Evolutionary conservation across 1,140 invertebrate genomes (phyloP), one percentile per base, ranked within the genome.

Genomic region (Pissodes strobi): DNA sequence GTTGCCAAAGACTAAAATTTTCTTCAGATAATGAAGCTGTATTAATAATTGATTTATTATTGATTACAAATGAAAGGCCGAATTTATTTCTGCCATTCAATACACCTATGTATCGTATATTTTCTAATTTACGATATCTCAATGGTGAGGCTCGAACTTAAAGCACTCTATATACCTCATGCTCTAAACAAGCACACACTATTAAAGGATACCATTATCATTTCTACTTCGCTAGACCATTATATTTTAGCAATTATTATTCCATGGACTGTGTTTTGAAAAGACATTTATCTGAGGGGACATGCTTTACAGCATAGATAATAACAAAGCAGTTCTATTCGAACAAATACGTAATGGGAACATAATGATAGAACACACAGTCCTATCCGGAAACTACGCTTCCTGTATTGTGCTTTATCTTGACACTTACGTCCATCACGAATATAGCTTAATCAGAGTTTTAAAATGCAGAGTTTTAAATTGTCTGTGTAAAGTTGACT

Each of bases 391-490:
- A 61, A 51, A 61, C 43, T 27, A 51, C 58, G 51, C 51, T 51
- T 61, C 58, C 58, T 49, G 58, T 27, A 61, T 41, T 23, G 9
- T 49, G 48, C 23, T 59, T 56, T 61, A 51, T 61, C 58, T 61
- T 51, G 58, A 61, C 58, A 61, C 45, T 61, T 51, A 18, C 25
- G 58, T 37, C 58, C 45, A 51, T 61, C 48, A 61, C 25, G 30
- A 25, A 61, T 61, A 48, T 48, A 48, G 43, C 38, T 17, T 41
- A 49, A 61, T 51, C 45, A 15, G 46, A 4, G 58, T 12, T 61
- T 61, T 34, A 46, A 56, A 56, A 61, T 61, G 34, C 17, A n/a
- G n/a, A n/a, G 30, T 49, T 61, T 61, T 61, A 34, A 61, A 61
- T 61, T 61, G 58, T 51, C 27, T 21, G 30, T 61, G 46, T n/a